Evolutionary conservation across 2,113 vertebrate genomes (phyloP), one percentile per base, ranked within the genome.

Genomic region (Datnioides undecimradiatus): DNA sequence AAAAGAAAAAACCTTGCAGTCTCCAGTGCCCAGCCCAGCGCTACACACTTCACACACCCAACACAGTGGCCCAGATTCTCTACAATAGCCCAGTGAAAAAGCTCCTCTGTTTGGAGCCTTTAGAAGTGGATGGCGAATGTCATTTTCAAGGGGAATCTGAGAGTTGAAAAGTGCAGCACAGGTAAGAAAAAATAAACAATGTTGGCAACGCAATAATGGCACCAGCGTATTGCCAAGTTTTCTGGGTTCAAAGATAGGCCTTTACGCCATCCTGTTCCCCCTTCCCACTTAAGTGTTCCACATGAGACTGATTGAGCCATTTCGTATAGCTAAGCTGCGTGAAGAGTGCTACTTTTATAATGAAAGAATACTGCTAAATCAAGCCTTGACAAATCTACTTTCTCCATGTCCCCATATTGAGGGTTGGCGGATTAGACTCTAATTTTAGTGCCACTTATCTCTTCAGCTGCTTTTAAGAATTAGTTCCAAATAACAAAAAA

Each of bases 361-460:
- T 90, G 68, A 85, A 91, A 86, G 88, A 92, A 93, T 88, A 87
- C 84, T 69, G 81, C 84, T 86, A 91, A 91, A 92, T 91, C 85
- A 75, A 88, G 86, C 73, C 91, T 91, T 93, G 91, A 92, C 93
- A 93, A 95, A 94, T 94, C 91, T 92, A 75, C 89, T 91, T 90
- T 90, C 88, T 91, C 83, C 85, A 80, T 92, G 87, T 92, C 88
- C 84, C 73, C 85, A 82, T 87, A 85, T 87, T 87, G 83, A 87
- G 83, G 76, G 83, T 76, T 90, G 84, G 73, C 6, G 90, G 92
- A 94, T 93, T 91, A 89, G 73, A 51, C 86, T 86, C 89, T 89
- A 90, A 94, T 93, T 94, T 91, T 92, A 91, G 90, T 80, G 74
- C 67, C 79, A 87, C 85, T 94, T 89, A 89, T 91, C 85, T 93